Evolutionary conservation across 2,888 invertebrate genomes (phyloP), one percentile per base, ranked within the genome.

Genomic region (Standfussiana lucernea): DNA sequence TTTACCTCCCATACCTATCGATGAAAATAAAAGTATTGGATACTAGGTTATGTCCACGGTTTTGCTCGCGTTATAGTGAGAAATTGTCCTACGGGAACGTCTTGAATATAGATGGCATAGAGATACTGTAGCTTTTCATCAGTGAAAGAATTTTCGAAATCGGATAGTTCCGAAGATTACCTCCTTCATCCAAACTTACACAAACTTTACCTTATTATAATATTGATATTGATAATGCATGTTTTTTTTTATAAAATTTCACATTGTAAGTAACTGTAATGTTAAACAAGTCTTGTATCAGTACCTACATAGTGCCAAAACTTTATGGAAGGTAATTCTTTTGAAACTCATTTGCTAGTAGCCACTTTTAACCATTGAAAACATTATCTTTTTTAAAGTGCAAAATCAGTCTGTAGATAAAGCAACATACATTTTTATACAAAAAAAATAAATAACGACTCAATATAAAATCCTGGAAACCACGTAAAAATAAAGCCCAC

Each of bases 401-500:
- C 1, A 32, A 59, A 32, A 32, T 32, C 18, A 32, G 32, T 32
- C 18, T 32, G 1, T 32, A 59, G 8, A 8, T 10, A 21, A 32
- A 18, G 18, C 18, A 59, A 21, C 21, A 35, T 21, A 35, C 10
- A 35, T 61, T 61, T n/a, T 18, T 10, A 61, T 61, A 32, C 10
- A 37, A 61, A 24, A 35, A 61, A 24, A 61, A 35, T 24, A 61
- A 35, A 61, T 35, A 61, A 35, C 11, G 35, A 32, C 21, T 59
- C 24, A 35, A 59, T 32, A 53, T 56, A 65, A 72, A 56, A 37
- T 24, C 53, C 11, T 18, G 18, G 3, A 3, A n/a, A 4, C 11
- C 28, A 11, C n/a, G 18, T 66, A 15, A 24, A 68, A 74, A 68
- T 70, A 70, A 66, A 73, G 21, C 45, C 62, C n/a, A 40, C 56